Evolutionary conservation across 1,140 invertebrate genomes (phyloP).

Genomic region (Dendrolimus kikuchii): DNA sequence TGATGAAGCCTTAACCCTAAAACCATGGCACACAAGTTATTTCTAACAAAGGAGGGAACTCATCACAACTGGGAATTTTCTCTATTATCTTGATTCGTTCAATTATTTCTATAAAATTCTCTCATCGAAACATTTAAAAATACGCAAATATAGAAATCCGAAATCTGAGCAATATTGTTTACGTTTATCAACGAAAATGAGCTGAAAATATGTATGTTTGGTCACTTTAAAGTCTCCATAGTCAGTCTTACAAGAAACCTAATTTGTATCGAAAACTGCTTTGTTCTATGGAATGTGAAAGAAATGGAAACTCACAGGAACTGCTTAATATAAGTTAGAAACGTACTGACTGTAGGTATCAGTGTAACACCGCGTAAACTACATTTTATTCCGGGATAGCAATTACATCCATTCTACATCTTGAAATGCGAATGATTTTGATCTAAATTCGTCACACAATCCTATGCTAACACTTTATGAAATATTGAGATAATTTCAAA

Average conservation of each 20-base stretch:
- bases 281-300: slow-evolving; percentile 55
- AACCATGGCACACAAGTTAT: slow-evolving; percentile 65
- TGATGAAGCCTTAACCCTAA: slow-evolving; percentile 52
- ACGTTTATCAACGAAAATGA: slow-evolving; percentile 38
- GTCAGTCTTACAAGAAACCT: slow-evolving; percentile 63
- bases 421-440: slow-evolving; percentile 22
- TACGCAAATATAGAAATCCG: slow-evolving; percentile 25
- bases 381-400: slow-evolving; percentile 37
- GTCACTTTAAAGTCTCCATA: slow-evolving; percentile 43
- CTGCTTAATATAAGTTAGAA: slow-evolving; percentile 26
- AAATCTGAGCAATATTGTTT: slow-evolving; percentile 57
- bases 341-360: slow-evolving; percentile 23
- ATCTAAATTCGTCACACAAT: slow-evolving; percentile 38
- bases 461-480: slow-evolving; percentile 37
- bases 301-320: slow-evolving; percentile 23
- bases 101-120: slow-evolving; percentile 21
- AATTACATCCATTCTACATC: slow-evolving; percentile 19
- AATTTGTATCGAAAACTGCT: slow-evolving; percentile 48
- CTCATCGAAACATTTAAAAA: slow-evolving; percentile 20
- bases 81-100: slow-evolving; percentile 28
- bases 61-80: slow-evolving; percentile 52
- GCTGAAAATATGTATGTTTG: slow-evolving; percentile 40
- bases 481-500: slow-evolving; percentile 44
- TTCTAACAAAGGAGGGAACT: slow-evolving; percentile 61
- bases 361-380: slow-evolving; percentile 13